Evolutionary conservation across 2,113 vertebrate genomes (phyloP), one percentile per base, ranked within the genome.

Genomic region (Microcebus griseorufus): DNA sequence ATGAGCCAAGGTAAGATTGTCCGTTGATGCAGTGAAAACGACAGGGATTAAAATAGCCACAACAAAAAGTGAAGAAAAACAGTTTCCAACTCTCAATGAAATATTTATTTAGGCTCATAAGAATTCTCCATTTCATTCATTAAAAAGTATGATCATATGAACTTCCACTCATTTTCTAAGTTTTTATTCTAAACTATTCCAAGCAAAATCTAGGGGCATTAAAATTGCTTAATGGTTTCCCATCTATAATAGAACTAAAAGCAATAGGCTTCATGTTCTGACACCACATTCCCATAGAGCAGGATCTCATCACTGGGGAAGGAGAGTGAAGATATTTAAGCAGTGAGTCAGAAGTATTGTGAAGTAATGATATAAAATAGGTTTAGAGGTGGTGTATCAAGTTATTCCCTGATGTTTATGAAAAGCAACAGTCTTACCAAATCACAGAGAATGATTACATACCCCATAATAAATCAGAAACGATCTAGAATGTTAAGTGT

Each of bases 321-420:
- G 32, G 20, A 34, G 7, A 58, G 1, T 55, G 37, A 64, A 72
- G 45, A 83, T 51, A 86, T 23, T 75, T 80, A 90, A 90, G 39
- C 60, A 37, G 20, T 87, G 67, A 95, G 37, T 94, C 39, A 55
- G 58, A 91, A 55, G 37, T 86, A 58, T 62, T 92, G 53, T 87
- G 79, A 87, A 65, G 9, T 93, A 69, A 55, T 79, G 88, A 58
- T 53, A 45, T 32, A 90, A 92, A 91, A 87, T 48, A 92, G 6
- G 37, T 83, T 85, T 92, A 79, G 60, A 91, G 29, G 60, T 93
- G 34, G 20, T 25, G 4, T 76, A 42, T 94, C 72, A 83, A 95
- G 62, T 81, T 97, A 3, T 93, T 92, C 48, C 62, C 20, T 84
- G 37, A 86, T 73, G 39, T 94, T 81, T 88, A 91, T 55, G 70